Evolutionary conservation across 2,113 vertebrate genomes (phyloP).

Genomic region (Planiliza haematocheilus): DNA sequence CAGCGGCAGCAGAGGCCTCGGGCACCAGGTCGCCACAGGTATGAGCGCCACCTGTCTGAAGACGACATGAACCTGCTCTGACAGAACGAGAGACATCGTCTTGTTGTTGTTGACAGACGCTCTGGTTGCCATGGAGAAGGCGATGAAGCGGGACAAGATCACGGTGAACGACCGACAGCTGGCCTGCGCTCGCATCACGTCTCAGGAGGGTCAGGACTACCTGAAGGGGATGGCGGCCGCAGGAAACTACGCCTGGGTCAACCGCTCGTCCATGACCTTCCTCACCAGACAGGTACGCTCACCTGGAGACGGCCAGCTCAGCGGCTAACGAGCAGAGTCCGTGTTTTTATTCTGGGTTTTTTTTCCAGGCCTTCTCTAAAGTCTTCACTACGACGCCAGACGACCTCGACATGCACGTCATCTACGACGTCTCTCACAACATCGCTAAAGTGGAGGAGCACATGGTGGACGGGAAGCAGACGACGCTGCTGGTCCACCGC

Average conservation of each 20-base stretch:
- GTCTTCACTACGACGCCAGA: conserved; percentile 97
- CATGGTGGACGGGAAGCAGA: conserved; percentile 93
- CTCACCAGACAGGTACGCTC: conserved; percentile 91
- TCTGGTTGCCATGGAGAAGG: conserved; percentile 98
- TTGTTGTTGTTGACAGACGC: conserved; percentile 86
- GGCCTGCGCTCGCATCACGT: conserved; percentile 92
- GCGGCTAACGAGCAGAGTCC: no score
- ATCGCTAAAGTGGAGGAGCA: conserved; percentile 99
- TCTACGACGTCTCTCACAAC: conserved; percentile 99
- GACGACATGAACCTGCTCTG: no score
- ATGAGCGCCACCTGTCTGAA: neutral
- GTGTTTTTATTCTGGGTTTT: no score
- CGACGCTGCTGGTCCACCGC: conserved; percentile 92
- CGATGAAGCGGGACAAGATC: conserved; percentile 98
- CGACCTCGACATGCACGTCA: conserved; percentile 97
- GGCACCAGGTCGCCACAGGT: conserved; percentile 99
- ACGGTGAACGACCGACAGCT: conserved; percentile 96
- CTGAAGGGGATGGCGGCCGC: conserved; percentile 98
- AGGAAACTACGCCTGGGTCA: conserved; percentile 98
- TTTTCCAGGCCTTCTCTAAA: conserved; percentile 92
- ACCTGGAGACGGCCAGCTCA: no score
- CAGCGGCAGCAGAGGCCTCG: conserved; percentile 96
- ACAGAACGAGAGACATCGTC: no score
- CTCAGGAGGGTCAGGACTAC: conserved; percentile 95
- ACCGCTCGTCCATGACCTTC: conserved; percentile 99